These are phyloP conservation scores for Acinonyx jubatus DNA, from an alignment of 2,113 vertebrate genomes.

Conservation along the genomic window DNA sequence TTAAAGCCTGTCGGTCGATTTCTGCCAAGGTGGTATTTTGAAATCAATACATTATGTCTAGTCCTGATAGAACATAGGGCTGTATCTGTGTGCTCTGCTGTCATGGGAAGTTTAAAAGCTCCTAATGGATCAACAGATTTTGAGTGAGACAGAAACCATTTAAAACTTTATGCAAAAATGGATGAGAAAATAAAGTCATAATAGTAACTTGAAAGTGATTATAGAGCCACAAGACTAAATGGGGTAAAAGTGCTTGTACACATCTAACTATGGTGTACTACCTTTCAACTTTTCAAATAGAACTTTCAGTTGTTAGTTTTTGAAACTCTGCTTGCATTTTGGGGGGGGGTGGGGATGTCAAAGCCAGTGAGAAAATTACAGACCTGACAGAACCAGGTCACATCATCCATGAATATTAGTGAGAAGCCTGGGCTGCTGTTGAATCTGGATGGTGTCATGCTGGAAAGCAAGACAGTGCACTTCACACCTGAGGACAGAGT, in stretches of 20 bases:
- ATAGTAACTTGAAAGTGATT: slow-evolving; percentile 72
- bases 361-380: slow-evolving; percentile 69
- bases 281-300: slow-evolving; percentile 75
- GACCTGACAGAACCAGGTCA: slow-evolving; percentile 77
- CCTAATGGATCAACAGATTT: slow-evolving; percentile 58
- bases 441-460: background rate
- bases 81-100: background rate
- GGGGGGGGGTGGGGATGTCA: slow-evolving; percentile 65
- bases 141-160: slow-evolving; percentile 67
- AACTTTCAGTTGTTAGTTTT: slow-evolving; percentile 58
- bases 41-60: slow-evolving; percentile 46
- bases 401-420: background rate
- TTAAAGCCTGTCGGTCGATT: slow-evolving; percentile 10
- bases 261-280: slow-evolving; percentile 57
- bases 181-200: slow-evolving; percentile 47
- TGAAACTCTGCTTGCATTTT: slow-evolving; percentile 76
- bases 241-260: slow-evolving; percentile 54
- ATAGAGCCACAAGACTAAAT: slow-evolving; percentile 64
- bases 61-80: background rate
- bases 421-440: background rate
- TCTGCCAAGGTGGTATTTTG: slow-evolving; percentile 47
- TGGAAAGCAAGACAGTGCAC: background rate
- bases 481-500: background rate
- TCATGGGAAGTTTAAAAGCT: slow-evolving; percentile 62
- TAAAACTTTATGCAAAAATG: slow-evolving; percentile 79